Conservation (phyloP, 2,888 invertebrate species). For the Imbricaverruca yamaguchii region DNA sequence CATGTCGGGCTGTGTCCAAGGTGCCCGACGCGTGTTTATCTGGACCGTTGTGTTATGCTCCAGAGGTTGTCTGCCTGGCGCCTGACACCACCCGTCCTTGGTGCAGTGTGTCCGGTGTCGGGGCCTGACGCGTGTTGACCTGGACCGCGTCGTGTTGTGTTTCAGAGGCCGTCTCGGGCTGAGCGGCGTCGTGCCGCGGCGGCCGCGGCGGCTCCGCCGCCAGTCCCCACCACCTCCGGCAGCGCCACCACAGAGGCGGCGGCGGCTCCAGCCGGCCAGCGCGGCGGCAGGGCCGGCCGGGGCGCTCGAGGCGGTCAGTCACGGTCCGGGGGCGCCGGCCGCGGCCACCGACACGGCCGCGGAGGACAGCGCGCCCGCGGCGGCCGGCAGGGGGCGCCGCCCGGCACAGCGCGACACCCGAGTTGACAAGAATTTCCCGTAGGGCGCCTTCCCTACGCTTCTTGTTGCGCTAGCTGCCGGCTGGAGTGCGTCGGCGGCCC, state of each 20-base stretch:
- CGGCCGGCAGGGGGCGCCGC: neutral
- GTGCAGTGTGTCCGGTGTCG: too few relatives aligned
- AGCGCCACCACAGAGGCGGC: too few relatives aligned
- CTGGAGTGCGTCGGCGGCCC: neutral
- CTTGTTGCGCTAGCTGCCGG: neutral
- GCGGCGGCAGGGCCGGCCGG: neutral
- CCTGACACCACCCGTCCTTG: too few relatives aligned
- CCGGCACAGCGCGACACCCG: neutral
- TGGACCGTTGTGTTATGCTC: too few relatives aligned
- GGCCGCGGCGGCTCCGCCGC: neutral
- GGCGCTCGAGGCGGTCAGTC: neutral
- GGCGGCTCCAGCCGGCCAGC: neutral
- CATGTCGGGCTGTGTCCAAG: too few relatives aligned
- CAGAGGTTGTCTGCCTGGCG: too few relatives aligned
- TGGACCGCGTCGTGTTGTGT: too few relatives aligned
- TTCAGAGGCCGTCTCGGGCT: neutral
- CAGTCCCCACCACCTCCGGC: too few relatives aligned
- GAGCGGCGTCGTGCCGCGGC: neutral
- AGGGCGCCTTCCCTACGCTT: constrained; percentile 22
- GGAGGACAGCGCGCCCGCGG: constrained; percentile 4
- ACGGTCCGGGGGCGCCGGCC: neutral
- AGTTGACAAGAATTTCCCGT: constrained; percentile 18
- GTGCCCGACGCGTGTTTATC: too few relatives aligned
- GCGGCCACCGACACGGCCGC: neutral
- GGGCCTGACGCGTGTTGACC: too few relatives aligned